A percentile compares a stretch with the other conserved stretches of the same genome.
Conservation (phyloP, 2,113 vertebrate species). For the Dunckerocampus dactyliophorus region DNA sequence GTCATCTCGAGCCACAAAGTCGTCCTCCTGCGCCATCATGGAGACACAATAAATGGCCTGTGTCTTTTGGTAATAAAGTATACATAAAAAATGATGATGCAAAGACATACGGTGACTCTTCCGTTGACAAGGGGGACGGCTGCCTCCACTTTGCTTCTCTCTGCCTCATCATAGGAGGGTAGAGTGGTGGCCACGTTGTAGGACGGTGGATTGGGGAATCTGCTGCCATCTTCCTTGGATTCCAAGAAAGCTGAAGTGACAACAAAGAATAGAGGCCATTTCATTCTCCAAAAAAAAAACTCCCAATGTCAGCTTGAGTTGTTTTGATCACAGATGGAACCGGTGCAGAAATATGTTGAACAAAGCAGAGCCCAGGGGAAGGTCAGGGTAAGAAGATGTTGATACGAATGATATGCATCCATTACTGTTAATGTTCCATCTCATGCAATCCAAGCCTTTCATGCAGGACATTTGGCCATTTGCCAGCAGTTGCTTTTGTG, state of each 20-base stretch:
- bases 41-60: not conserved
- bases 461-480: constrained; percentile 34
- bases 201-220: constrained; percentile 91
- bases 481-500: constrained; percentile 16
- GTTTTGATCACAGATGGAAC: too few relatives aligned
- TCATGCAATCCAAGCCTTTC: constrained; percentile 6
- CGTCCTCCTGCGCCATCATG: constrained; percentile 82
- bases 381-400: constrained; percentile 10
- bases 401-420: constrained; percentile 7
- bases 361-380: not conserved
- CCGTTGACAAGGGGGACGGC: constrained; percentile 86
- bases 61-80: not conserved
- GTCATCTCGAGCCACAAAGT: constrained; percentile 92
- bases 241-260: constrained; percentile 84
- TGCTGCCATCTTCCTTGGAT: constrained; percentile 89
- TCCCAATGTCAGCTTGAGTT: too few relatives aligned
- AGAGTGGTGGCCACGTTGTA: constrained; percentile 95
- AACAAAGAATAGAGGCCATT: not conserved
- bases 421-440: constrained; percentile 22
- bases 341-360: too few relatives aligned
- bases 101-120: constrained; percentile 74
- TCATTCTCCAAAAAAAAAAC: not conserved
- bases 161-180: constrained; percentile 94
- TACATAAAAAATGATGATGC: not conserved
- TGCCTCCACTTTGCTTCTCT: constrained; percentile 88